Conservation (phyloP, 1,140 invertebrate genomes). For the Anoplophora glabripennis region DNA sequence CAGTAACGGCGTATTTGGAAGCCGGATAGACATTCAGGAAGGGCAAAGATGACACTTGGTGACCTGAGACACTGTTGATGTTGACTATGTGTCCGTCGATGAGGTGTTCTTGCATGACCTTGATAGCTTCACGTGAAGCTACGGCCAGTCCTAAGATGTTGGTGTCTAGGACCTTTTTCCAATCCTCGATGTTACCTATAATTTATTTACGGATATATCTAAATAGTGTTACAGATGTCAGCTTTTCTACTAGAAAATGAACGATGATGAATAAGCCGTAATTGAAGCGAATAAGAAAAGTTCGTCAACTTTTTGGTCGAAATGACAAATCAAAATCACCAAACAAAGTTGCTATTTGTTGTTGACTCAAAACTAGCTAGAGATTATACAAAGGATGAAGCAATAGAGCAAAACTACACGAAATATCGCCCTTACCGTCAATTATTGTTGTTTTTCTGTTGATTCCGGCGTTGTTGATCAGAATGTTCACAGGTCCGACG, state of each 20-base stretch:
- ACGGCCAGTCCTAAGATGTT: slow-evolving; percentile 67
- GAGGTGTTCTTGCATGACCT: slow-evolving; percentile 56
- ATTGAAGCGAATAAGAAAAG: too few relatives aligned
- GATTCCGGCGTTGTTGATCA: slow-evolving; percentile 71
- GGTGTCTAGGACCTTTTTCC: slow-evolving; percentile 56
- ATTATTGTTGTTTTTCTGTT: not conserved
- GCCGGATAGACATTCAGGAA: slow-evolving; percentile 51
- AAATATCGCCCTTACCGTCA: not conserved
- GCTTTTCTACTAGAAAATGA: too few relatives aligned
- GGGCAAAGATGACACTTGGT: slow-evolving; percentile 17
- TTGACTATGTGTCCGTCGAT: slow-evolving; percentile 66
- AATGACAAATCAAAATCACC: too few relatives aligned
- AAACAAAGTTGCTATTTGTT: too few relatives aligned
- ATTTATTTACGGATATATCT: not conserved
- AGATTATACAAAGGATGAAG: too few relatives aligned
- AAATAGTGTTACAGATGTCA: too few relatives aligned
- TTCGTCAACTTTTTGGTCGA: too few relatives aligned
- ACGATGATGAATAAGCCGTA: too few relatives aligned
- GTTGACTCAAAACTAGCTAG: too few relatives aligned
- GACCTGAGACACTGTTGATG: slow-evolving; percentile 56
- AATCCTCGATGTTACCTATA: slow-evolving; percentile 28
- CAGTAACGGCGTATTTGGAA: slow-evolving; percentile 57
- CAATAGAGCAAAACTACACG: too few relatives aligned
- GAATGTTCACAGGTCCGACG: slow-evolving; percentile 64
- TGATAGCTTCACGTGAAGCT: slow-evolving; percentile 61